Evolutionary conservation across 64 coral and sea anemone species (phyloP).

Genomic region (Montipora sp.): DNA sequence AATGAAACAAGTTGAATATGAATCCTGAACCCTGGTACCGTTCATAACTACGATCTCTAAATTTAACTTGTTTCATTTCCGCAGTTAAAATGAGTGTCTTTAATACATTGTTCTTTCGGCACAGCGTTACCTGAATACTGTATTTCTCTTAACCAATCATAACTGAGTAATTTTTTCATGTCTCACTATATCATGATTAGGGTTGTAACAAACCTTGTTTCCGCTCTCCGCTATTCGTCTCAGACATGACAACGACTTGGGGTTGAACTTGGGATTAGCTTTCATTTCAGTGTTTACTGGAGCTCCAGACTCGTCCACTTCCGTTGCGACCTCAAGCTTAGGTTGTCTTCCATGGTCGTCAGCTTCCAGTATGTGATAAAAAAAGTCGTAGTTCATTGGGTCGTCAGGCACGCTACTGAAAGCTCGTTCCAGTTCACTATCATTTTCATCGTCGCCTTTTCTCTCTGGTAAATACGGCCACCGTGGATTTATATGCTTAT

Average conservation of each 20-base stretch:
- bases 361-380: slow-evolving; percentile 86
- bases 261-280: slow-evolving; percentile 63
- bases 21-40: too few relatives aligned
- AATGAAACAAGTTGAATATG: too few relatives aligned
- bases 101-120: too few relatives aligned
- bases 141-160: too few relatives aligned
- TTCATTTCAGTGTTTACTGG: background rate
- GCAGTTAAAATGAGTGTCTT: too few relatives aligned
- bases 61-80: too few relatives aligned
- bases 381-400: slow-evolving; percentile 91
- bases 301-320: slow-evolving; percentile 4
- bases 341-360: slow-evolving; percentile 79
- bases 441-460: slow-evolving; percentile 33
- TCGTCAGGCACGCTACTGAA: slow-evolving; percentile 92
- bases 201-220: slow-evolving; percentile 73
- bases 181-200: background rate
- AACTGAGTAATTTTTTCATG: too few relatives aligned
- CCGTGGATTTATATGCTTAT: slow-evolving; percentile 81
- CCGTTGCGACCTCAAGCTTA: slow-evolving; percentile 35
- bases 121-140: too few relatives aligned
- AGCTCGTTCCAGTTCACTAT: slow-evolving; percentile 69
- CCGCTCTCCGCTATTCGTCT: slow-evolving; percentile 81
- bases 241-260: slow-evolving; percentile 74
- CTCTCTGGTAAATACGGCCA: slow-evolving; percentile 89
- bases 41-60: too few relatives aligned